Base-by-base conservation (phyloP, 1,140 invertebrate genomes). In the Olivierus martensii region DNA sequence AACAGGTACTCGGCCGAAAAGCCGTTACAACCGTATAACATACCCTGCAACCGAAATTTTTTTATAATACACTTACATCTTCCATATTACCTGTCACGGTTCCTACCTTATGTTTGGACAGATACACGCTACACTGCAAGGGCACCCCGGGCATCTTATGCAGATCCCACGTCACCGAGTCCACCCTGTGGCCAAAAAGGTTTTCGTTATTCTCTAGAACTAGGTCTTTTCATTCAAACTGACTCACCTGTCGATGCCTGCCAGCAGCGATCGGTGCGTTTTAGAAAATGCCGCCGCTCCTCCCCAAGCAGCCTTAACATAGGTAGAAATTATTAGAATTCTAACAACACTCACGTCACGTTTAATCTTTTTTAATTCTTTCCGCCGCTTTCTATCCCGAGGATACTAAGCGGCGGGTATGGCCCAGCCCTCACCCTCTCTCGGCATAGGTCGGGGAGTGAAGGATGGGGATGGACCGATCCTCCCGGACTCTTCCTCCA, bases 141-240 rank as follows among this genome's bases (percentile, higher is more conserved):
- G 93, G 74, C 1, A 87, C 84, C 7, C 92, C 91, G 87, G 97
- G 92, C 66, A 98, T 77, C 72, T 98, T 99, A 69, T 99, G 95
- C 17, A 94, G 93, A 74, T 99, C 98, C 94, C 95, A 99, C 39
- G 93, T 96, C 43, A 99, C 84, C 1, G 94, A 97, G 66, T 97
- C 81, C 48, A 91, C 91, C 61, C 91, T 81, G 70, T 5, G 14
- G 10, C 19, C 37, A 38, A 9, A 43, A n/a, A n/a, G n/a, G n/a
- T n/a, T n/a, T n/a, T n/a, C n/a, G n/a, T n/a, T n/a, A n/a, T n/a
- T n/a, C n/a, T n/a, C n/a, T n/a, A n/a, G n/a, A n/a, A n/a, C n/a
- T n/a, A n/a, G n/a, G n/a, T n/a, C n/a, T n/a, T n/a, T n/a, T n/a
- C n/a, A n/a, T n/a, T n/a, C n/a, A n/a, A n/a, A 39, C 21, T 45